Conservation (phyloP, 2,888 invertebrate genomes). For the Pollenia amentaria region DNA sequence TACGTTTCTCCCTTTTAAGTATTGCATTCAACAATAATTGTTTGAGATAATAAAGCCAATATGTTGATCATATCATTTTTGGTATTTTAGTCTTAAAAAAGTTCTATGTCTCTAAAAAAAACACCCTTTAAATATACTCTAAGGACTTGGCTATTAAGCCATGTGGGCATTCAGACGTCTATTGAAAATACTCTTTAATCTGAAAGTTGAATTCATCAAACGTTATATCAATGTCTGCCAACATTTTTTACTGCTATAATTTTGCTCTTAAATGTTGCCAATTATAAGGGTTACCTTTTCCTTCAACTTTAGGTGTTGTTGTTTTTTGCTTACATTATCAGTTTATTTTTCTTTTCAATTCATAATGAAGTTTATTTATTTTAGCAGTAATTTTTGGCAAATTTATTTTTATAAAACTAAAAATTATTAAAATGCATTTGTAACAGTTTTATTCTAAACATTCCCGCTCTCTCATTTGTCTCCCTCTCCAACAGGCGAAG, state of each 20-base stretch:
- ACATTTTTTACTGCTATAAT: conserved; percentile 7
- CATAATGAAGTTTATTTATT: conserved; percentile 58
- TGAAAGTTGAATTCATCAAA: no score
- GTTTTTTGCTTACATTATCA: conserved; percentile 28
- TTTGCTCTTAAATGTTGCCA: neutral
- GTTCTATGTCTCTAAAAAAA: no score
- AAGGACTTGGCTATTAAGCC: no score
- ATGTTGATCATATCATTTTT: no score
- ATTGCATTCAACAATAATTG: no score
- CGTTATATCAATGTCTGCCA: no score
- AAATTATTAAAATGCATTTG: conserved; percentile 42
- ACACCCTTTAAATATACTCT: no score
- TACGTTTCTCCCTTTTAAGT: no score
- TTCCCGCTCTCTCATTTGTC: conserved; percentile 25
- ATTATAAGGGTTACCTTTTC: conserved; percentile 38
- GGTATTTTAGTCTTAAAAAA: no score
- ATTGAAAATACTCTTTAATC: no score
- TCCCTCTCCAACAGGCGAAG: neutral
- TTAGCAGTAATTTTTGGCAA: conserved; percentile 64
- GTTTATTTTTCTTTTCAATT: conserved; percentile 25
- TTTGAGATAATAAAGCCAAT: no score
- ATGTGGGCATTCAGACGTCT: no score
- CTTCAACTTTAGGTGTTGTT: conserved; percentile 16
- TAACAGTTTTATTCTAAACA: conserved; percentile 6
- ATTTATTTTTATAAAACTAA: conserved; percentile 57